Conservation (phyloP, 2,113 vertebrate genomes). For the Felis catus region DNA sequence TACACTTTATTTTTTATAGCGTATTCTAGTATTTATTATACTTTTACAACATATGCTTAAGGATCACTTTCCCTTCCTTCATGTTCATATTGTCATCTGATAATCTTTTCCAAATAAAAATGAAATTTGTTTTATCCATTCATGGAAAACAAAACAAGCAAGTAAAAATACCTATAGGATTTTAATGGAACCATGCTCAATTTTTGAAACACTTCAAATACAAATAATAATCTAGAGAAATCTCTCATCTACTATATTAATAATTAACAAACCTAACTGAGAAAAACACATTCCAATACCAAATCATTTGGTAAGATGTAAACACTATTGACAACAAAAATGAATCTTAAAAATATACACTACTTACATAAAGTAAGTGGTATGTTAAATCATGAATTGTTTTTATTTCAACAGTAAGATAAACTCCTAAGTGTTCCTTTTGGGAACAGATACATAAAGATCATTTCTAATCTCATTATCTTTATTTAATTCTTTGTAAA, state of each 20-base stretch:
- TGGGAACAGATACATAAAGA: not conserved
- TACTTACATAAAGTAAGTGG: not conserved
- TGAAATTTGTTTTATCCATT: not conserved
- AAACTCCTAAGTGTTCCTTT: not conserved
- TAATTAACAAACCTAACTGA: not conserved
- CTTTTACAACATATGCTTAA: not conserved
- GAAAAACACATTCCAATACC: not conserved
- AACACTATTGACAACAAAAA: not conserved
- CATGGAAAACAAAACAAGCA: not conserved
- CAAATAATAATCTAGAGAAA: conserved; percentile 1
- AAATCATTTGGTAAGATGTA: conserved; percentile 18
- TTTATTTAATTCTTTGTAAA: not conserved
- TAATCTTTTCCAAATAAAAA: conserved; percentile 4
- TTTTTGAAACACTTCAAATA: conserved; percentile 10
- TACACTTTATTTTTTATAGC: not conserved
- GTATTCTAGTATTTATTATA: not conserved
- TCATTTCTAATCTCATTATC: not conserved
- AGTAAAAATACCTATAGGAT: not conserved
- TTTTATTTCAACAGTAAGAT: not conserved
- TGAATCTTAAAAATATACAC: not conserved
- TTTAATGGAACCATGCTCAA: not conserved
- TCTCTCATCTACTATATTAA: not conserved
- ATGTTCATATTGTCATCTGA: not conserved
- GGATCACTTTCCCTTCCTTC: not conserved
- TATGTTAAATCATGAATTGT: not conserved